phyloP scores from a whole-genome alignment of 1,140 invertebrate genomes.

The Notospermus geniculatus region DNA sequence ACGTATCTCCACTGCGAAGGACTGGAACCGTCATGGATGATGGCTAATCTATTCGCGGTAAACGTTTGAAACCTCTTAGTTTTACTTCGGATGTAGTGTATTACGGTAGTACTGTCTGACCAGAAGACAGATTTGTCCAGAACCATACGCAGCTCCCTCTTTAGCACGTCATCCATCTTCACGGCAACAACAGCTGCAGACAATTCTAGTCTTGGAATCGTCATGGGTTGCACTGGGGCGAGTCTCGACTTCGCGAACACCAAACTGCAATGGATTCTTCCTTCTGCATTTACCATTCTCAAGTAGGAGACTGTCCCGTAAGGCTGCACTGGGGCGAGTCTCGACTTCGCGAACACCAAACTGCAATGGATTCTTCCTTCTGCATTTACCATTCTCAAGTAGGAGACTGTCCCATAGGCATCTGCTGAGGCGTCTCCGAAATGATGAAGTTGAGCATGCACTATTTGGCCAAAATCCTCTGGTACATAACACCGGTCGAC shows the following conservation, averaged over 20 bases:
- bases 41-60: constrained; percentile 1
- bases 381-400: constrained; percentile 7
- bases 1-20: constrained; percentile 4
- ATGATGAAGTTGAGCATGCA: constrained; percentile 6
- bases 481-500: constrained; percentile 9
- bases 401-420: constrained; percentile 12
- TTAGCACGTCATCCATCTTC: constrained; percentile 5
- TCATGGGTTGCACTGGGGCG: constrained; percentile 10
- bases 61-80: constrained; percentile 5
- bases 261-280: background rate
- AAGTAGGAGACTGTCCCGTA: constrained; percentile 3
- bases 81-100: constrained; percentile 12
- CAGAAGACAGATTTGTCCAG: constrained; percentile 4
- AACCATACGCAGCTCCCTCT: background rate
- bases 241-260: constrained; percentile 12
- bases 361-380: background rate
- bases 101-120: constrained; percentile 14
- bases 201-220: constrained; percentile 18
- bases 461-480: background rate
- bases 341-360: constrained; percentile 1
- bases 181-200: constrained; percentile 8
- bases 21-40: background rate
- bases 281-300: constrained; percentile 3
- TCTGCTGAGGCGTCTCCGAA: background rate
- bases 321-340: constrained; percentile 13